Percentiles rank a stretch among this genome's conserved stretches.
phyloP scores from a whole-genome alignment of 2,113 vertebrate species.

The Carettochelys insculpta region DNA sequence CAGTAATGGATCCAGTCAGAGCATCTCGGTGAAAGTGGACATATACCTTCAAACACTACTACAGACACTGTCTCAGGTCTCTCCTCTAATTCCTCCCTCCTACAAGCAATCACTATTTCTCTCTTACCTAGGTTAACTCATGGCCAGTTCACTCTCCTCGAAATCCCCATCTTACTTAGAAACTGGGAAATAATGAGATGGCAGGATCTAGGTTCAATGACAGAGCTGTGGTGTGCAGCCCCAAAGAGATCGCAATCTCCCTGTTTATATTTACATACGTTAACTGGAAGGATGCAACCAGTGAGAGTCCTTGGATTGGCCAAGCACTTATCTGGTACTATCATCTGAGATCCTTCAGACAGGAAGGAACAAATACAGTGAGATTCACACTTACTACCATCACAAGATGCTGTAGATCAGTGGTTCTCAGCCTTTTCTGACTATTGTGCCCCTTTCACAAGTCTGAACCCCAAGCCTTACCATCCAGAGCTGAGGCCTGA shows the following conservation, averaged over 20 bases:
- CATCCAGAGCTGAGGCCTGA: background rate
- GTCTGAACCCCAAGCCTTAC: background rate
- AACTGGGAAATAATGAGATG: background rate
- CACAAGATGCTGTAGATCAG: background rate
- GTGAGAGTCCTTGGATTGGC: constrained; percentile 1
- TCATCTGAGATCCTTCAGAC: constrained; percentile 26
- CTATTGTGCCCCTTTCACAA: background rate
- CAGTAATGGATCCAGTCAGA: background rate
- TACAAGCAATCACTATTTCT: background rate
- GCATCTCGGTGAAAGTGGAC: accelerated
- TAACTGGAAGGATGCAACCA: background rate
- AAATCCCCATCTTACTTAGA: constrained; percentile 15
- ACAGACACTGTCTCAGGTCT: background rate
- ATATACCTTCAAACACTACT: background rate
- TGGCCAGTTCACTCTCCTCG: constrained; percentile 56
- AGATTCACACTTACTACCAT: background rate
- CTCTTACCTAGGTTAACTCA: background rate
- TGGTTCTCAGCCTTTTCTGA: background rate
- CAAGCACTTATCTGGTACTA: background rate
- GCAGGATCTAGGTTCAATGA: background rate
- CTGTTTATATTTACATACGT: background rate
- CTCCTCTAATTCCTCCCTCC: constrained; percentile 33
- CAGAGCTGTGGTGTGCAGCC: accelerated
- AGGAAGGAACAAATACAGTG: constrained; percentile 25
- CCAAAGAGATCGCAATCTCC: background rate